Base-by-base conservation (phyloP, 2,888 invertebrate species). In the Pristionchus maxplancki region DNA sequence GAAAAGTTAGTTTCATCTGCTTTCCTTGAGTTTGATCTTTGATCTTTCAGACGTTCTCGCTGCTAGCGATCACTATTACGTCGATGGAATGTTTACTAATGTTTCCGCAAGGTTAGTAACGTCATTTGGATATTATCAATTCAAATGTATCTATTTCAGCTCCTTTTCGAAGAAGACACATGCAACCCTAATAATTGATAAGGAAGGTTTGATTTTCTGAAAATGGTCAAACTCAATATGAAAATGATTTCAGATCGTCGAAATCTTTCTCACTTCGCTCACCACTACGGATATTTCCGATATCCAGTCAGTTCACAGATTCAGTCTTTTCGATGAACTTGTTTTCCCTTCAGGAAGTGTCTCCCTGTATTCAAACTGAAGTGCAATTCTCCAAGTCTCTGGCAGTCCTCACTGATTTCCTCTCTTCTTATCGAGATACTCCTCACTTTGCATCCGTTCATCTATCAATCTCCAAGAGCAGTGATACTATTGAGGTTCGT, bases 221-320 rank as follows among this genome's bases (percentile, higher is more conserved):
- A 31, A 37, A 1, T 9, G 15, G 20, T 24, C 24, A 5, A 58
- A 53, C n/a, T n/a, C n/a, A n/a, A 58, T 20, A 8, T 9, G 8
- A 24, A 9, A 20, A 17, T 11, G 37, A 71, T n/a, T 71, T 71
- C 71, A 71, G 71, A 71, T 71, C 37, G 78, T 28, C 40, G 78
- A 48, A 44, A 78, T 78, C 78, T 78, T 3, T 78, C 78, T 11
- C 44, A n/a, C 13, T 48, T 48, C 44, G 78, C 78, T 28, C 44
- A 78, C 28, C 78, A 78, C 28, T 78, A 78, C 28, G 78, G 78
- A 44, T 40, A 20, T 34, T 74, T 74, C n/a, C 74, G 40, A 37
- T 78, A 48, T 48, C 78, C 78, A 40, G 44, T 78, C 37, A 44
- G 78, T 40, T 40, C 9, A 34, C 15, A 11, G 20, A n/a, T 9